These are phyloP conservation scores for Jordanella pulchra DNA, from an alignment of 2,797 vertebrate species.

Conservation along the genomic window DNA sequence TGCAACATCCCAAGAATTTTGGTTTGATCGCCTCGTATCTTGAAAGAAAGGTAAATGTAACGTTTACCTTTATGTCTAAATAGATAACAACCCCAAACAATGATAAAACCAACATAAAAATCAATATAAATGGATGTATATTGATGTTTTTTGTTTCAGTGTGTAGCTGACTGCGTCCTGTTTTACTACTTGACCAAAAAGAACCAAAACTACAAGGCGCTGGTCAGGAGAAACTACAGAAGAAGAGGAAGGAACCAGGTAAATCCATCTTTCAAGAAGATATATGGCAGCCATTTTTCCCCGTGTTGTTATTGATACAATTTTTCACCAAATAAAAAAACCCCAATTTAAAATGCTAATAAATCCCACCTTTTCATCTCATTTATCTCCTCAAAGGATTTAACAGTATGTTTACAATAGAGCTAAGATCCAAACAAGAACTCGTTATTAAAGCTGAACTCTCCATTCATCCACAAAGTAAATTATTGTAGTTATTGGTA, in stretches of 20 bases:
- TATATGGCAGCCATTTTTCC: neutral
- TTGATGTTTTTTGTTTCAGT: conserved; percentile 74
- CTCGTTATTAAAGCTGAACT: neutral
- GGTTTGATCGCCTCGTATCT: conserved; percentile 96
- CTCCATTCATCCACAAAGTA: neutral
- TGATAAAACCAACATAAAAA: neutral
- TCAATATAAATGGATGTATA: neutral
- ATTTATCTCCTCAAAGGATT: neutral
- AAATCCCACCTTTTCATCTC: too few species aligned
- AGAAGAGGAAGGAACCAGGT: conserved; percentile 96
- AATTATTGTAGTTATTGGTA: neutral
- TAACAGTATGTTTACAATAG: neutral
- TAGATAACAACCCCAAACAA: neutral
- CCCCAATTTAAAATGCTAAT: neutral
- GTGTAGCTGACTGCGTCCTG: conserved; percentile 94
- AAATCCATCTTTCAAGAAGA: conserved; percentile 7
- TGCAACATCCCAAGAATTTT: conserved; percentile 99
- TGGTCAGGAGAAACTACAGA: conserved; percentile 95
- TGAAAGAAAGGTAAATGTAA: conserved; percentile 91
- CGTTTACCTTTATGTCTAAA: neutral
- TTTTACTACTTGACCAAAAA: conserved; percentile 99
- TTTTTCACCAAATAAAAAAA: too few species aligned
- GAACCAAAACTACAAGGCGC: conserved; percentile 97
- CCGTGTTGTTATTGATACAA: neutral
- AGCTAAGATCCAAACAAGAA: neutral